Evolutionary conservation across 37 sponge, comb jelly and placozoan species (phyloP).

Genomic region (Hexactinellida sp.): DNA sequence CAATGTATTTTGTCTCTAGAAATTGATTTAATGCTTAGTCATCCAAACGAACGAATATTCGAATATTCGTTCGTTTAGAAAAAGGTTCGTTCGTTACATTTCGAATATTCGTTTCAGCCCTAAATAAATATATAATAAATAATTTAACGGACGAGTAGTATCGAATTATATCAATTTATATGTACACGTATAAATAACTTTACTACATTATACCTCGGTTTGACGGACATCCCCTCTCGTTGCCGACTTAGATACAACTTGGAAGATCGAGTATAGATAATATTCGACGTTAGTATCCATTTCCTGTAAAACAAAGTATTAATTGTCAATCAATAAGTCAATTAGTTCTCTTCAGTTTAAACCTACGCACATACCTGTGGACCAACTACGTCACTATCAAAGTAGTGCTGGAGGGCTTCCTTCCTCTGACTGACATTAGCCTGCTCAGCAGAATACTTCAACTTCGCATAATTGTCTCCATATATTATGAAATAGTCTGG

Average conservation of each 20-base stretch:
- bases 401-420: neutral
- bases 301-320: neutral
- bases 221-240: neutral
- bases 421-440: neutral
- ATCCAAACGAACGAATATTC: too few relatives aligned
- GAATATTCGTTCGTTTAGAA: too few relatives aligned
- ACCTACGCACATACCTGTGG: neutral
- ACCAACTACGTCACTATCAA: neutral
- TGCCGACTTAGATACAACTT: neutral
- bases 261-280: neutral
- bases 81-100: too few relatives aligned
- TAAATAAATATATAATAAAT: too few relatives aligned
- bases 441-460: slow-evolving; percentile 1
- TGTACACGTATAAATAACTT: too few relatives aligned
- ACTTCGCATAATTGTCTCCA: neutral
- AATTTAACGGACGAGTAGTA: too few relatives aligned
- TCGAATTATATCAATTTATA: too few relatives aligned
- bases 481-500: neutral
- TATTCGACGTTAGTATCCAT: neutral
- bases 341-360: neutral
- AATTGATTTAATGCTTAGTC: too few relatives aligned
- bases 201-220: too few relatives aligned
- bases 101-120: too few relatives aligned
- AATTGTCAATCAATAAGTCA: neutral
- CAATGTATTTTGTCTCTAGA: too few relatives aligned